Percentiles rank a stretch among this genome's conserved stretches.
Evolutionary conservation across 1,140 invertebrate species (phyloP).

Genomic region (Potamilus streckersoni): DNA sequence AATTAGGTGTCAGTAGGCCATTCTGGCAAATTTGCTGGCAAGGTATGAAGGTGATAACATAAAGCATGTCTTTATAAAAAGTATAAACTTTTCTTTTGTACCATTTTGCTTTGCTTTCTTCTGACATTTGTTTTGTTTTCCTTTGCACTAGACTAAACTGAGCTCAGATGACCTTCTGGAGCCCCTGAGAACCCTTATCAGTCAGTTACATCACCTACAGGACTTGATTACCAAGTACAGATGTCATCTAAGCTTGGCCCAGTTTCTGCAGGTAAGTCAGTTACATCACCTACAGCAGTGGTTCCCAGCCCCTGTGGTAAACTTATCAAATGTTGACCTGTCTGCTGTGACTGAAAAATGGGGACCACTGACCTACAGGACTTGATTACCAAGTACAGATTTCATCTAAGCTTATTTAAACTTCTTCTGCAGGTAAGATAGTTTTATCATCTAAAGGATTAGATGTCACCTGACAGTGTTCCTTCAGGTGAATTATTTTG

Average conservation of each 20-base stretch:
- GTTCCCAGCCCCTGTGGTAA: too few relatives aligned
- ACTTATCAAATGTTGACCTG: too few relatives aligned
- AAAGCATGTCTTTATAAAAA: too few relatives aligned
- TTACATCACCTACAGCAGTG: constrained; percentile 45
- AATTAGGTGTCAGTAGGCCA: too few relatives aligned
- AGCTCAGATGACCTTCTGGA: constrained; percentile 31
- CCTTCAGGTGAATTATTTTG: constrained; percentile 23
- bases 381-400: constrained; percentile 51
- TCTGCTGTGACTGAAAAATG: too few relatives aligned
- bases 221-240: constrained; percentile 52
- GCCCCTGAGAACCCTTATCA: constrained; percentile 36
- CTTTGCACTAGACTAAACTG: constrained; percentile 39
- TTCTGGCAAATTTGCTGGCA: too few relatives aligned
- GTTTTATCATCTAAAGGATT: constrained; percentile 36
- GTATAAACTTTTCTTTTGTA: too few relatives aligned
- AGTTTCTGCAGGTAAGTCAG: constrained; percentile 43
- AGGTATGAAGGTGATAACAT: too few relatives aligned
- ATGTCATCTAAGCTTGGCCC: constrained; percentile 44
- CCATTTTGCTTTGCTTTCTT: background rate
- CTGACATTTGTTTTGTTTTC: background rate
- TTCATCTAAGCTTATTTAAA: constrained; percentile 48
- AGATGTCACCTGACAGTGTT: constrained; percentile 40
- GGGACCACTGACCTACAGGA: too few relatives aligned
- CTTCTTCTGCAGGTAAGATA: constrained; percentile 42
- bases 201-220: constrained; percentile 44